phyloP scores from a whole-genome alignment of 2,888 invertebrate species.

The Lithophane socia region DNA sequence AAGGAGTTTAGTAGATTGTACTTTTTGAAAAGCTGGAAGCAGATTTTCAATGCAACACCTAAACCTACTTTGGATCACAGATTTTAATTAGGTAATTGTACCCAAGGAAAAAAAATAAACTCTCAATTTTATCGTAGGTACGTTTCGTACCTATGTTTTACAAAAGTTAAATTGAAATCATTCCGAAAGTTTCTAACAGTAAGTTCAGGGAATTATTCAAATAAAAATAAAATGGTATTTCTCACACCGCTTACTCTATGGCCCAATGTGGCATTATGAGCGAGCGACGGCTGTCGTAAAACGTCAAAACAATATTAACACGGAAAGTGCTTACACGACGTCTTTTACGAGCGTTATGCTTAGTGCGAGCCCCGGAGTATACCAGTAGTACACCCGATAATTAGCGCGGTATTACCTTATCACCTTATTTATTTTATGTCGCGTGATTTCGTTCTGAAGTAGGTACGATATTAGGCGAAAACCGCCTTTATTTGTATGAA shows the following conservation, averaged over 20 bases:
- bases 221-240: background rate
- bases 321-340: slow-evolving; percentile 59
- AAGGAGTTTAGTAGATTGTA: no score
- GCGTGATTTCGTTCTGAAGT: slow-evolving; percentile 35
- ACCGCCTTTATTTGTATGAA: background rate
- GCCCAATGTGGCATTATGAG: slow-evolving; percentile 56
- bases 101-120: no score
- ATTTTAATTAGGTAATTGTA: no score
- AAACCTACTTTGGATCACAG: no score
- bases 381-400: slow-evolving; percentile 46
- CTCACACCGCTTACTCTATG: slow-evolving; percentile 31
- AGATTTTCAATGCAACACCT: no score
- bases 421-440: slow-evolving; percentile 42
- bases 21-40: no score
- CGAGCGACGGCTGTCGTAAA: slow-evolving; percentile 64
- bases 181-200: no score
- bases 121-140: no score
- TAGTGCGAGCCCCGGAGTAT: slow-evolving; percentile 26
- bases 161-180: no score
- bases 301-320: slow-evolving; percentile 71
- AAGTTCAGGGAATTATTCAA: background rate
- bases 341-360: slow-evolving; percentile 55
- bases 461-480: background rate
- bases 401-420: slow-evolving; percentile 49
- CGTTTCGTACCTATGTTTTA: no score